Evolutionary conservation across 2,113 vertebrate genomes (phyloP), one percentile per base, ranked within the genome.

Genomic region (Tenrec ecaudatus): DNA sequence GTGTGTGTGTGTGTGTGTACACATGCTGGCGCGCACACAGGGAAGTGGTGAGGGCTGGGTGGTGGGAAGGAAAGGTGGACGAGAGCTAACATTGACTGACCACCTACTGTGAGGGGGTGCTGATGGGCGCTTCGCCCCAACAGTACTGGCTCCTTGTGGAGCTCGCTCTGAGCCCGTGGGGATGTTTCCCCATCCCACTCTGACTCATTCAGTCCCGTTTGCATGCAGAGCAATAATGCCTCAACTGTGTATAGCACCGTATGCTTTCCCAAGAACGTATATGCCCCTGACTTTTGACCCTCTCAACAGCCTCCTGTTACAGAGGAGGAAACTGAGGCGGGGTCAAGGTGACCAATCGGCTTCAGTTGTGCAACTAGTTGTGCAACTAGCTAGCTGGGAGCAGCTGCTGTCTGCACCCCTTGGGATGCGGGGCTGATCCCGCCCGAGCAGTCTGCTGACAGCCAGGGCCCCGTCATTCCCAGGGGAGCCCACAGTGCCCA

Each of bases 401-500:
- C 14, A 1, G 8, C 23, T 17, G 16, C 47, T 14, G 47, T 53
- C 47, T 53, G 38, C 15, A 0, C 19, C 0, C 1, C 5, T 25
- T 33, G 17, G 10, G 40, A 2, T 53, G 68, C 73, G 29, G 0
- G 57, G 27, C 1, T 40, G 11, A 6, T 2, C 1, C 1, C 0
- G 0, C 16, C 4, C 0, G 6, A 82, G 11, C 20, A n/a, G 62
- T 82, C 36, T 3, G 27, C 25, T 0, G 31, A 8, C 25, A 8
- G 25, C 16, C 0, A 7, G 23, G 0, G 11, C 40, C 4, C 31
- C 0, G 10, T 3, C 8, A 6, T 15, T 29, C n/a, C 53, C 27
- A 2, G 0, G 0, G 0, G 2, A 6, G 11, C 1, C 27, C 20
- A 0, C 6, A 2, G 53, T 3, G 10, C 29, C n/a, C 64, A 9